Conservation (phyloP, 2,888 invertebrate species). For the Periphyllus acericola region DNA sequence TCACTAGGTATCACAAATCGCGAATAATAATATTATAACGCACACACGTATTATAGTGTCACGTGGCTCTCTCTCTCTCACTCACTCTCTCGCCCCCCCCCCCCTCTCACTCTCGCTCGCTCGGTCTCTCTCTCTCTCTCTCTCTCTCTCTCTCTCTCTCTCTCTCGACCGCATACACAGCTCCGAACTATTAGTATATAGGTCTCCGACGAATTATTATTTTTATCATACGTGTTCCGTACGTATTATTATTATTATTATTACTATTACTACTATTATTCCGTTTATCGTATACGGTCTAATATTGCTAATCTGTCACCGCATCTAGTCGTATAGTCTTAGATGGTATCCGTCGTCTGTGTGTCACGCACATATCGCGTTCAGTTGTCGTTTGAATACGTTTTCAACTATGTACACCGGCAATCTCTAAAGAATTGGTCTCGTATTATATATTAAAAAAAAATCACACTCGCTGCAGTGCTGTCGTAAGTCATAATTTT, state of each 20-base stretch:
- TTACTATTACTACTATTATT: constrained; percentile 11
- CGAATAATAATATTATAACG: not conserved
- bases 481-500: not conserved
- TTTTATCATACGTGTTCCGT: constrained; percentile 17
- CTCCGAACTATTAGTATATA: constrained; percentile 1
- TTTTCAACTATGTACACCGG: constrained; percentile 14
- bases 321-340: constrained; percentile 25
- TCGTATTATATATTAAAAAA: not conserved
- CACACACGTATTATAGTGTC: too few species aligned
- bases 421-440: not conserved
- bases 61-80: not conserved
- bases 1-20: not conserved
- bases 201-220: constrained; percentile 21
- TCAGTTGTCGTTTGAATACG: constrained; percentile 35
- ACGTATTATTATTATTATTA: not conserved
- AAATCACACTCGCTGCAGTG: too few species aligned
- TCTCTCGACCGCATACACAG: not conserved
- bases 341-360: constrained; percentile 23
- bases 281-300: constrained; percentile 18
- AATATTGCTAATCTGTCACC: constrained; percentile 33
- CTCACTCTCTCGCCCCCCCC: too few species aligned
- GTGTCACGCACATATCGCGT: constrained; percentile 46
- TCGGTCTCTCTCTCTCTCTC: not conserved
- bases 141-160: not conserved
- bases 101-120: not conserved